Conservation (phyloP, 1,140 invertebrate genomes). For the Rhagoletis zephyria region DNA sequence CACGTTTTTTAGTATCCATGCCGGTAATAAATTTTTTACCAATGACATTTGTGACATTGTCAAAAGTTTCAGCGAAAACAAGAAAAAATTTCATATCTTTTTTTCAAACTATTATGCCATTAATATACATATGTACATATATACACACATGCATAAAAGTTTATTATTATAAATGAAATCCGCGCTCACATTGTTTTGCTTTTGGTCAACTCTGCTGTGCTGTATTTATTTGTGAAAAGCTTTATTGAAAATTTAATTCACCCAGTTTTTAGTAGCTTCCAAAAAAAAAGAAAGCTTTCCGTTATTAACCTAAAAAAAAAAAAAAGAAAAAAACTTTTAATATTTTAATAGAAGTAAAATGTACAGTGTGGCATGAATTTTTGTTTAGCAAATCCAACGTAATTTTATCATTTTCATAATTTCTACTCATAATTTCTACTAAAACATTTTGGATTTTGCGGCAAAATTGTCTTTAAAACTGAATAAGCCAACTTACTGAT, state of each 20-base stretch:
- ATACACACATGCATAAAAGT: too few species aligned
- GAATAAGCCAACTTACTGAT: not conserved
- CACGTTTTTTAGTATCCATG: not conserved
- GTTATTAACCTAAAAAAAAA: not conserved
- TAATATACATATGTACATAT: not conserved
- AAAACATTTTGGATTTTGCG: not conserved
- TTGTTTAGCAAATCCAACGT: not conserved
- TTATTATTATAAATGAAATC: too few species aligned
- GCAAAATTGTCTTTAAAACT: not conserved
- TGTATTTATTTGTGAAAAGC: not conserved
- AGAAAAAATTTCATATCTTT: not conserved
- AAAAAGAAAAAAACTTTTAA: not conserved
- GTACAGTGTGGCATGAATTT: not conserved
- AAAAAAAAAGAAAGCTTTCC: not conserved
- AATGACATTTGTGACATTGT: slow-evolving; percentile 18
- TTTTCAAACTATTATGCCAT: not conserved
- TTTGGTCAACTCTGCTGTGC: not conserved
- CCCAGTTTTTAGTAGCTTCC: not conserved
- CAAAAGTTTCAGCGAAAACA: slow-evolving; percentile 18
- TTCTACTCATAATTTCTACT: too few species aligned
- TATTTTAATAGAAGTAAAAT: not conserved
- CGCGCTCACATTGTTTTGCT: not conserved
- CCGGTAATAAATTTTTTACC: slow-evolving; percentile 42
- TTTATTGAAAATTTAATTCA: slow-evolving; percentile 24
- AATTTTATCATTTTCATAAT: slow-evolving; percentile 6